Base-by-base conservation (phyloP, 2,797 vertebrate species). In the Catostomus latipinnis region DNA sequence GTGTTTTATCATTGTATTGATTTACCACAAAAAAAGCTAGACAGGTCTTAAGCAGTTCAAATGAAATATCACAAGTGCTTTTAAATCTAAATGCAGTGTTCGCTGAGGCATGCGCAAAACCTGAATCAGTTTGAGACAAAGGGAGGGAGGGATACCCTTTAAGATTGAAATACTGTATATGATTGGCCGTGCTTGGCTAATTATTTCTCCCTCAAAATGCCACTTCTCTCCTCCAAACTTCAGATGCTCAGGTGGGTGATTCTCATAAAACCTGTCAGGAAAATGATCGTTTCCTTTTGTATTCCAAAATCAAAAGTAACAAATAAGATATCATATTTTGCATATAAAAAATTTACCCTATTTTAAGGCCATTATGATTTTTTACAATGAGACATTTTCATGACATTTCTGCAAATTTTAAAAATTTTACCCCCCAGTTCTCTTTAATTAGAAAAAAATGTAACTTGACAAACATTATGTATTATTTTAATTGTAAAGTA, bases 211-310 rank as follows among this genome's bases (percentile, higher is more conserved):
- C 34, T 11, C 34, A 12, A 65, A 46, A 65, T 13, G 7, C 43
- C 43, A 14, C 6, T 12, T 63, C 34, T 63, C 11, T 13, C 61
- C 57, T 16, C 57, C 13, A 6, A 76, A 72, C 54, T 34, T 67
- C 71, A 58, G 11, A 43, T 45, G 61, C 14, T 81, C 74, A 83
- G 74, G 74, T 81, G 74, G 78, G 78, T 34, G 34, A 34, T 34
- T 34, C 34, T 34, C 34, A 34, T 34, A 2, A 34, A 34, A 34
- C 34, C 34, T 34, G 2, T 34, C 34, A 22, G 22, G 22, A 22
- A 22, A 22, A 22, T 22, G 1, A 22, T 22, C 22, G 22, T 22
- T 22, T 22, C 2, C 34, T 34, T 34, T 34, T 34, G 34, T 34
- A 4, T 4, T 34, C 34, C 34, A 34, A 34, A 34, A 34, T 34